Conservation (phyloP, 2,888 invertebrate species). For the Odontomyia ornata region DNA sequence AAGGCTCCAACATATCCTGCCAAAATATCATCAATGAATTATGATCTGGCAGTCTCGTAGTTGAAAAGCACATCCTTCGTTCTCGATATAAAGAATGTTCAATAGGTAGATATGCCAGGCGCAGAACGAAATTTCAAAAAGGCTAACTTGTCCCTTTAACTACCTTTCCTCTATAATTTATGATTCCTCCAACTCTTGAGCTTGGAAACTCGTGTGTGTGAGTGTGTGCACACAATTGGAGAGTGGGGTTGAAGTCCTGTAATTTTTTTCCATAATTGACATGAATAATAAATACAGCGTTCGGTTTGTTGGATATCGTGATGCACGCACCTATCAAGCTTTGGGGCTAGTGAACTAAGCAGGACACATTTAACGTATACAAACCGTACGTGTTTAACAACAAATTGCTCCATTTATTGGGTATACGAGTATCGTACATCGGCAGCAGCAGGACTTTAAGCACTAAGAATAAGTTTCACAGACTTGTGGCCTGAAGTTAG, state of each 20-base stretch:
- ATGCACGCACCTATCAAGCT: conserved; percentile 45
- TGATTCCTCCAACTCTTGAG: neutral
- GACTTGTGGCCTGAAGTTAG: conserved; percentile 1
- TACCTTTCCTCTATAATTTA: neutral
- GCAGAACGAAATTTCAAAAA: too few species aligned
- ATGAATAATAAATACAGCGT: conserved; percentile 47
- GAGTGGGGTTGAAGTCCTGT: neutral
- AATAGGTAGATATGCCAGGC: too few species aligned
- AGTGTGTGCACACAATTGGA: too few species aligned
- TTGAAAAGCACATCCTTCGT: too few species aligned
- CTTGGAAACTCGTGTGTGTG: conserved; percentile 16
- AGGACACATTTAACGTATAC: conserved; percentile 32
- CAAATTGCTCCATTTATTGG: conserved; percentile 38
- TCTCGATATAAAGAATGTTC: too few species aligned
- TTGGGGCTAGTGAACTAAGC: neutral
- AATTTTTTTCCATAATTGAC: conserved; percentile 47
- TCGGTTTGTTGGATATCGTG: conserved; percentile 42
- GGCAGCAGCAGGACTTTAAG: neutral
- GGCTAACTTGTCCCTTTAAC: too few species aligned
- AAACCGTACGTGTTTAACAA: conserved; percentile 36
- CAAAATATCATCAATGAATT: too few species aligned
- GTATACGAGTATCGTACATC: neutral
- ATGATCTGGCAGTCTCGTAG: too few species aligned
- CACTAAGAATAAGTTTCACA: conserved; percentile 19
- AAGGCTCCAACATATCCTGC: too few species aligned